Conservation (phyloP, 2,113 vertebrate genomes). For the Apteryx owenii region DNA sequence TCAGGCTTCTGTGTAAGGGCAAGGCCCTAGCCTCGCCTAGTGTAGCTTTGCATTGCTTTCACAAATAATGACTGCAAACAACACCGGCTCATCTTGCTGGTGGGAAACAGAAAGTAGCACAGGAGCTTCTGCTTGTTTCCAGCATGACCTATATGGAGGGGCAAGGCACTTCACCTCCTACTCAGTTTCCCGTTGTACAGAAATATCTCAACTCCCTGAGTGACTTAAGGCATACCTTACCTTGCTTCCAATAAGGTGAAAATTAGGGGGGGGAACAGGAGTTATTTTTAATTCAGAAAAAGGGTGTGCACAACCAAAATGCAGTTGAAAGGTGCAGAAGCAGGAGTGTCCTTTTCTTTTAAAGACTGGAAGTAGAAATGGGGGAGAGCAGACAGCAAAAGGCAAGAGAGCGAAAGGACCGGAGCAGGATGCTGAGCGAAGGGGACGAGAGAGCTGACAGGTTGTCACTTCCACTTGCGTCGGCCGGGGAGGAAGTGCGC, state of each 20-base stretch:
- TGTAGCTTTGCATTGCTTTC: neutral
- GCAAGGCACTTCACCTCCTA: neutral
- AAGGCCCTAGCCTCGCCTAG: neutral
- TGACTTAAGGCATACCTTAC: neutral
- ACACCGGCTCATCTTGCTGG: accelerated
- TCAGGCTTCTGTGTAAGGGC: neutral
- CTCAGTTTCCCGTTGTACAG: neutral
- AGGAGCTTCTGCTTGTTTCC: neutral
- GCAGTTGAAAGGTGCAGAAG: neutral
- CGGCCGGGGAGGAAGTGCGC: neutral
- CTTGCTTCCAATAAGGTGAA: neutral
- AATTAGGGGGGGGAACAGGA: neutral
- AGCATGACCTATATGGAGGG: neutral
- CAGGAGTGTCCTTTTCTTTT: neutral
- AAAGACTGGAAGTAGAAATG: neutral
- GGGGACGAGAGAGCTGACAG: constrained; percentile 67
- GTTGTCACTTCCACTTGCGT: constrained; percentile 66
- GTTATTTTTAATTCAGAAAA: constrained; percentile 15
- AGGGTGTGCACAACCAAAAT: neutral
- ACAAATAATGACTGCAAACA: neutral
- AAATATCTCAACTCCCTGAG: neutral
- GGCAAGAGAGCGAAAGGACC: constrained; percentile 11
- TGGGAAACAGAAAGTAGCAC: neutral
- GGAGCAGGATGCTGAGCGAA: constrained; percentile 61
- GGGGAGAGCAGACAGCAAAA: constrained; percentile 49